phyloP scores from a whole-genome alignment of 23 tunicate genomes.

The Styela plicata region DNA sequence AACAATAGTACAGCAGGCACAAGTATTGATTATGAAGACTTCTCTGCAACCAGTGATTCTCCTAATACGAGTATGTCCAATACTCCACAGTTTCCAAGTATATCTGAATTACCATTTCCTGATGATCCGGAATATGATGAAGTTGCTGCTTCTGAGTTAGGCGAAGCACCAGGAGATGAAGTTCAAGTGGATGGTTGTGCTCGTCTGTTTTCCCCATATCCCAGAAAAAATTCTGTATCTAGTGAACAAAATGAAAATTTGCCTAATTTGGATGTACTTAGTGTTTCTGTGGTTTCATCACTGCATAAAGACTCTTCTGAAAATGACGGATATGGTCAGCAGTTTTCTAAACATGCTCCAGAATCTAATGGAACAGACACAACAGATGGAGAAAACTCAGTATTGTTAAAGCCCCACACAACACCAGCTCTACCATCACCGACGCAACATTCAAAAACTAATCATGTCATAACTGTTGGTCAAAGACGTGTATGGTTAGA shows the following conservation, averaged over 20 bases:
- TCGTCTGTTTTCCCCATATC: background rate
- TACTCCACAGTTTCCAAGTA: constrained; percentile 22
- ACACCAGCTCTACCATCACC: background rate
- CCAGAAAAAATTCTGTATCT: background rate
- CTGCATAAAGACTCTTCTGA: background rate
- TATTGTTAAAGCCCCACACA: background rate
- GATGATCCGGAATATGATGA: constrained; percentile 72
- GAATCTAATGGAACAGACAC: background rate
- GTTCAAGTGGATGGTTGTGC: constrained; percentile 43
- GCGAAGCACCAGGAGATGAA: constrained; percentile 40
- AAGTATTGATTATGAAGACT: background rate
- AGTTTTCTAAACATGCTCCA: background rate
- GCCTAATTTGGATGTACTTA: background rate
- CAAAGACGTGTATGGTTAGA: constrained; percentile 56
- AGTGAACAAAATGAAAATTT: background rate
- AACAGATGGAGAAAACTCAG: background rate
- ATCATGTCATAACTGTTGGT: constrained; percentile 41
- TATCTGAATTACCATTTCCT: constrained; percentile 1
- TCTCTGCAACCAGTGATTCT: background rate
- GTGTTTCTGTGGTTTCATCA: background rate
- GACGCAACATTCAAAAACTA: background rate
- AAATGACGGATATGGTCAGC: background rate
- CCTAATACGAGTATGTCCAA: background rate
- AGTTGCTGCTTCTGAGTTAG: constrained; percentile 43
- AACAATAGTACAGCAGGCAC: background rate